Percentiles rank a stretch among this genome's conserved stretches.
phyloP scores from a whole-genome alignment of 2,888 invertebrate genomes.

The Pediacus dermestoides region DNA sequence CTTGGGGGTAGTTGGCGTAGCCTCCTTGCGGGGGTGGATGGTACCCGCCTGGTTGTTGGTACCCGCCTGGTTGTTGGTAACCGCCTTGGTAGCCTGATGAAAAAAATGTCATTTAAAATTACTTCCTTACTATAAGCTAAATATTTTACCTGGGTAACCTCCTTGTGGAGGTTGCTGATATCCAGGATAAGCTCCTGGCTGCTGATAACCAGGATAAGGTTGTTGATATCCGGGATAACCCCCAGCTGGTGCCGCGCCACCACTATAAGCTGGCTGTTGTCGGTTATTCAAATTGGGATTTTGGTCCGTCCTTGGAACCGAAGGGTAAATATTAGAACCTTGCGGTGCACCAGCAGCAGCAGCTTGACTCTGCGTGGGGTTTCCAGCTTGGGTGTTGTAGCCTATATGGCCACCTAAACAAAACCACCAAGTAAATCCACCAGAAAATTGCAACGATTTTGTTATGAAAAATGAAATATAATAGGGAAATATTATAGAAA shows the following conservation, averaged over 20 bases:
- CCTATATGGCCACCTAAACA: slow-evolving; percentile 31
- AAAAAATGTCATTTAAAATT: slow-evolving; percentile 1
- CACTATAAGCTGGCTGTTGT: slow-evolving; percentile 16
- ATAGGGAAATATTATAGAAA: no score
- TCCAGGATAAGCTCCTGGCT: slow-evolving; percentile 24
- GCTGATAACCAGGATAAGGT: slow-evolving; percentile 31
- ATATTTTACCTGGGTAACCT: slow-evolving; percentile 9
- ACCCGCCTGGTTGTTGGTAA: slow-evolving; percentile 9
- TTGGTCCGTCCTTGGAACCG: slow-evolving; percentile 40
- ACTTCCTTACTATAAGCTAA: background rate
- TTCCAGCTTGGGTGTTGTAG: slow-evolving; percentile 33
- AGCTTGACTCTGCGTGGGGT: slow-evolving; percentile 10
- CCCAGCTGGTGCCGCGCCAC: slow-evolving; percentile 26
- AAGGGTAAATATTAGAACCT: slow-evolving; percentile 34
- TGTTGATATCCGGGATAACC: slow-evolving; percentile 39
- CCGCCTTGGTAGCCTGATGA: slow-evolving; percentile 10
- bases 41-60: slow-evolving; percentile 12
- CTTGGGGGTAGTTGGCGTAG: slow-evolving; percentile 21
- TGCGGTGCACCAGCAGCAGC: slow-evolving; percentile 22
- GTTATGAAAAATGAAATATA: no score
- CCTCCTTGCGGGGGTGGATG: slow-evolving; percentile 1
- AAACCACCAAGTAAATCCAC: no score
- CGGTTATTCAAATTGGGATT: slow-evolving; percentile 38
- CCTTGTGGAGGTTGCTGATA: slow-evolving; percentile 15
- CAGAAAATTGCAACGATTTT: no score